A percentile compares a stretch with the other conserved stretches of the same genome.
phyloP scores from a whole-genome alignment of 2,888 invertebrate species.

The Drosophila mayaguana region DNA sequence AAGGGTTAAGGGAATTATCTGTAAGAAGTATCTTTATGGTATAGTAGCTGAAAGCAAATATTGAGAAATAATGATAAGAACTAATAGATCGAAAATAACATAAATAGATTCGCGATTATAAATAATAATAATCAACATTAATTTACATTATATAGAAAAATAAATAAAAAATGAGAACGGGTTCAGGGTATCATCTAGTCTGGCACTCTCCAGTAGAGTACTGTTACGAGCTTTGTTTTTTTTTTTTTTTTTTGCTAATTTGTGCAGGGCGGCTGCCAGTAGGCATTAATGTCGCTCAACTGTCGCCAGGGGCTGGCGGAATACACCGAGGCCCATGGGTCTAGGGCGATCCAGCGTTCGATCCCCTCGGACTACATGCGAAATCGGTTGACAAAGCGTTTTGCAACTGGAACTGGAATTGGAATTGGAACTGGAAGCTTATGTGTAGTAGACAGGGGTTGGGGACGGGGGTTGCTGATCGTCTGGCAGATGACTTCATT shows the following conservation, averaged over 20 bases:
- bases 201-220: neutral
- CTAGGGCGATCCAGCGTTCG: conserved; percentile 66
- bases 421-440: conserved; percentile 28
- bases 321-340: conserved; percentile 32
- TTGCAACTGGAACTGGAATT: conserved; percentile 54
- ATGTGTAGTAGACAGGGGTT: neutral
- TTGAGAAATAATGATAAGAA: too few relatives aligned
- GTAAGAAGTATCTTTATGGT: neutral
- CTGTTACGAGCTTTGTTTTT: neutral
- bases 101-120: too few relatives aligned
- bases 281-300: conserved; percentile 79
- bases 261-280: conserved; percentile 76
- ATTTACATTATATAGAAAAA: too few relatives aligned
- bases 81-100: neutral
- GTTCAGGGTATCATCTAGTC: neutral
- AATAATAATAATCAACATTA: too few relatives aligned
- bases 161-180: neutral
- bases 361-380: conserved; percentile 68
- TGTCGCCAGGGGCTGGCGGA: conserved; percentile 58
- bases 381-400: conserved; percentile 78
- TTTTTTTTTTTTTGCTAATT: conserved; percentile 55
- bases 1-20: neutral
- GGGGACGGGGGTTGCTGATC: conserved; percentile 18
- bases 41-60: neutral
- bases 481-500: conserved; percentile 73